phyloP scores from a whole-genome alignment of 2,888 invertebrate genomes.

The Amphipoea oculea region DNA sequence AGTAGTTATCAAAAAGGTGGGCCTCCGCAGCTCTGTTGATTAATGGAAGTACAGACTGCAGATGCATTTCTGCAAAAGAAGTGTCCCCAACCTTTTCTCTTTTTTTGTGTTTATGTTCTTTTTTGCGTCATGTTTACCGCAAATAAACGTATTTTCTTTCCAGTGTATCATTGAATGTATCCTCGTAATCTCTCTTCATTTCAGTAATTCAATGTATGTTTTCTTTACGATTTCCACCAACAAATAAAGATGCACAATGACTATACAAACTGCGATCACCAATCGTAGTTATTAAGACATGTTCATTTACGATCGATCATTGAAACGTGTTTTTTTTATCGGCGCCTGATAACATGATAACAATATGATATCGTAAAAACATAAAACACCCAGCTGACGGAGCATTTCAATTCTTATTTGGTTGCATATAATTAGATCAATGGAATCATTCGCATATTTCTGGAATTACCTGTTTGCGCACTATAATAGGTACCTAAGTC shows the following conservation, averaged over 20 bases:
- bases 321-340: constrained; percentile 43
- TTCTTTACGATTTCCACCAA: not conserved
- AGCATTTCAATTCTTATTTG: constrained; percentile 51
- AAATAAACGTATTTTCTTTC: too few species aligned
- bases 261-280: not conserved
- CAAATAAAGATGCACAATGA: not conserved
- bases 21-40: not conserved
- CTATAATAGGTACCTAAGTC: constrained; percentile 19
- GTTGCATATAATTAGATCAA: constrained; percentile 47
- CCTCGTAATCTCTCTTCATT: not conserved
- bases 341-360: constrained; percentile 37
- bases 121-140: too few species aligned
- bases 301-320: constrained; percentile 42
- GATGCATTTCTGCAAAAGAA: not conserved
- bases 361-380: constrained; percentile 33
- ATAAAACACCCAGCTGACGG: constrained; percentile 36
- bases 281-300: not conserved
- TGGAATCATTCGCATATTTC: constrained; percentile 15
- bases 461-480: constrained; percentile 21
- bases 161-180: not conserved
- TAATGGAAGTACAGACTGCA: not conserved
- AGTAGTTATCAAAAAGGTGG: not conserved
- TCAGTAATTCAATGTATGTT: not conserved
- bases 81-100: too few species aligned
- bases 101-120: too few species aligned